A percentile compares a stretch with the other conserved stretches of the same genome.
phyloP scores from a whole-genome alignment of 2,888 invertebrate genomes.

The Acronicta psi region DNA sequence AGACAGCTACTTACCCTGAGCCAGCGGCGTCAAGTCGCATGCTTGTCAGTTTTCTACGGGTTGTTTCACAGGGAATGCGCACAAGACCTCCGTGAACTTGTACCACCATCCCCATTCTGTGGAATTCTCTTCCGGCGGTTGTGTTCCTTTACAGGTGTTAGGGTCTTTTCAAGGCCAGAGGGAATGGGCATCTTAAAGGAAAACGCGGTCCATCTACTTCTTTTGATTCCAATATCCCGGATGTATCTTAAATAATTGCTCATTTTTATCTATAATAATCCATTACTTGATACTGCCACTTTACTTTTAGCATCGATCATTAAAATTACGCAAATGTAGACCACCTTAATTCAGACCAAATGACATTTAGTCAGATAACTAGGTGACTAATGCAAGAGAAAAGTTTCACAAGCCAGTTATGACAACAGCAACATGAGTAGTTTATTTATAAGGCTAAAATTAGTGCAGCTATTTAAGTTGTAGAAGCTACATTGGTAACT shows the following conservation, averaged over 20 bases:
- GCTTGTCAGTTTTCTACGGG: too few species aligned
- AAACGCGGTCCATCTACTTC: too few species aligned
- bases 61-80: too few species aligned
- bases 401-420: constrained; percentile 23
- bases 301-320: not conserved
- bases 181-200: too few species aligned
- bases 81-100: too few species aligned
- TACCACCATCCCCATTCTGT: too few species aligned
- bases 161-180: too few species aligned
- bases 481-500: too few species aligned
- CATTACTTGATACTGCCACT: constrained; percentile 9
- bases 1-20: too few species aligned
- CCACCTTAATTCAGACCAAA: constrained; percentile 2
- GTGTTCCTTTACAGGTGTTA: too few species aligned
- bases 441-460: constrained; percentile 1
- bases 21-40: too few species aligned
- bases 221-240: not conserved
- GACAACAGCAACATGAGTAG: not conserved
- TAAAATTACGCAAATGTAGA: constrained; percentile 6
- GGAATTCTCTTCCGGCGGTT: too few species aligned
- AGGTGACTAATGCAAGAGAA: constrained; percentile 27
- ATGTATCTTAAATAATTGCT: not conserved
- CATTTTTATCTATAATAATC: constrained; percentile 2
- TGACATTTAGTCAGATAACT: constrained; percentile 21
- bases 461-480: not conserved